Base-by-base conservation (phyloP, 2,888 invertebrate genomes). In the Oeneis ivallda region DNA sequence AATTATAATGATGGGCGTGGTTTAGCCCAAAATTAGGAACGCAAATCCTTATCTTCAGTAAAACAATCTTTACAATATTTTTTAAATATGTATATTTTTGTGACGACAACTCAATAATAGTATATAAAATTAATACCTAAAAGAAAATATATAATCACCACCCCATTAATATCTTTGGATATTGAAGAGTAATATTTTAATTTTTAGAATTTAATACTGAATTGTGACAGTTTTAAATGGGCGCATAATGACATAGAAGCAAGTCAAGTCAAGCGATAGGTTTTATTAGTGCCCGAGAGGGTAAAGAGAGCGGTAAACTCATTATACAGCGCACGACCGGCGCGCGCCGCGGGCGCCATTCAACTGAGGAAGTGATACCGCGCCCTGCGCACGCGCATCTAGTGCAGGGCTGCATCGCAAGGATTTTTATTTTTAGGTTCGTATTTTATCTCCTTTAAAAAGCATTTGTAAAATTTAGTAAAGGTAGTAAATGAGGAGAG, bases 241-340 rank as follows among this genome's bases (percentile, higher is more conserved):
- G 49, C 39, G 19, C 32, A 52, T 52, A 61, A 61, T 61, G 50
- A 52, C 34, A 41, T 61, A 61, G 37, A 61, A 52, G 26, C 39
- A 34, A 62, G 62, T 43, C n/a, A n/a, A n/a, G n/a, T n/a, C n/a
- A n/a, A 62, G 62, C 54, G 75, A 67, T 62, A 60, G 50, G 32
- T 65, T 65, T 65, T 62, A 69, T 67, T 65, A 74, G 74, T 76
- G 75, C 72, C 71, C 73, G 75, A 74, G 75, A 66, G 60, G 64
- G 52, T 43, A 68, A 75, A 81, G 84, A 81, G 80, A 81, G 79
- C 77, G 72, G 74, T 79, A 79, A 82, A 79, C 79, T 82, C 81
- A 88, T 88, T 87, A 86, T 77, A 74, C 73, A 72, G 77, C 75
- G 77, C 88, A 89, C 88, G 87, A 87, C 86, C 79, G 85, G 82